Conservation (phyloP, 2,113 vertebrate genomes). For the Aramus guarauna region DNA sequence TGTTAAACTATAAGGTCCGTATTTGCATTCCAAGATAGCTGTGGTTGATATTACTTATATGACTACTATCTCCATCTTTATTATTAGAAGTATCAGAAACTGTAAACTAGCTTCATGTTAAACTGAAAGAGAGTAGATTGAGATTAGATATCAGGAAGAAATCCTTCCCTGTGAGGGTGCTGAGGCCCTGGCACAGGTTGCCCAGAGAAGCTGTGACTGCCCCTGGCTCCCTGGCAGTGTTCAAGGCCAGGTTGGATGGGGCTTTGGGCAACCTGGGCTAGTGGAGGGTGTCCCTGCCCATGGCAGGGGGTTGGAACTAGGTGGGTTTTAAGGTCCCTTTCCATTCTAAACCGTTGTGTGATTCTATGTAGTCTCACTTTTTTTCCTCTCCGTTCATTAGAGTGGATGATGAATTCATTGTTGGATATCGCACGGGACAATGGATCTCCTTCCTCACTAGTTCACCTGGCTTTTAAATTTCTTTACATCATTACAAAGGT, state of each 20-base stretch:
- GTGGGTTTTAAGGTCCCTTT: too few species aligned
- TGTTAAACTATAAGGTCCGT: background rate
- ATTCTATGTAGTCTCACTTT: background rate
- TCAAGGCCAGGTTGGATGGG: too few species aligned
- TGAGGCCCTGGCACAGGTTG: too few species aligned
- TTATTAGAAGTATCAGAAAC: background rate
- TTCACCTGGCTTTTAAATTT: constrained; percentile 90
- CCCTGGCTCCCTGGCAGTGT: too few species aligned
- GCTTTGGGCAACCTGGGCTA: too few species aligned
- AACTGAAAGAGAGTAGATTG: too few species aligned
- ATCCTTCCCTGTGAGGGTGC: too few species aligned
- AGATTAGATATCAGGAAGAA: too few species aligned
- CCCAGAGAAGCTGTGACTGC: too few species aligned
- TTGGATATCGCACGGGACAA: constrained; percentile 79
- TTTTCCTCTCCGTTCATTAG: constrained; percentile 58
- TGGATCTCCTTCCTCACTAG: constrained; percentile 75
- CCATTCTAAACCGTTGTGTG: too few species aligned
- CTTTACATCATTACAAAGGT: constrained; percentile 96
- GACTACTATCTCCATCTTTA: background rate
- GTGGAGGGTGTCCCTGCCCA: too few species aligned
- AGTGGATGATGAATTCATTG: constrained; percentile 89
- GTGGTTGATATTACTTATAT: background rate
- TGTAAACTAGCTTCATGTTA: background rate
- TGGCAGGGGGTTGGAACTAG: too few species aligned
- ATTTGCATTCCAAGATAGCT: background rate